Conservation (phyloP, 2,888 invertebrate genomes). For the Pyrocoelia pectoralis region DNA sequence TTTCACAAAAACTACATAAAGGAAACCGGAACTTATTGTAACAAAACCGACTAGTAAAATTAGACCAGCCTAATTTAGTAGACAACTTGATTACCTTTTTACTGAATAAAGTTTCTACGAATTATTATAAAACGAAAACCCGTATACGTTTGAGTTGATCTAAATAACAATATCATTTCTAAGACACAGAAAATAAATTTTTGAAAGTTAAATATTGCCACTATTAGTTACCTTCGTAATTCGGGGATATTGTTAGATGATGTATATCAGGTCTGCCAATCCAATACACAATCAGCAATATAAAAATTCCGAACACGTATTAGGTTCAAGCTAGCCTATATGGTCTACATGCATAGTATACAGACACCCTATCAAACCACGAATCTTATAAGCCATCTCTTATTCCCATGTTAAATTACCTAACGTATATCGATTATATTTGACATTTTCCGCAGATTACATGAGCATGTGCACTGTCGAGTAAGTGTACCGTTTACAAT, state of each 20-base stretch:
- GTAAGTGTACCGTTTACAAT: constrained; percentile 28
- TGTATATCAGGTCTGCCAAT: constrained; percentile 18
- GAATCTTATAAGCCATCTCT: constrained; percentile 50
- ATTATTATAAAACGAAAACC: too few species aligned
- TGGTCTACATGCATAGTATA: constrained; percentile 44
- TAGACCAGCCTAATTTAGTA: too few species aligned
- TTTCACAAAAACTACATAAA: too few species aligned
- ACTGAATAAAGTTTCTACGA: too few species aligned
- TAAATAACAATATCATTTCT: too few species aligned
- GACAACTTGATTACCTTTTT: too few species aligned
- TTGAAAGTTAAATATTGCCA: constrained; percentile 3
- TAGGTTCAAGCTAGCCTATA: constrained; percentile 45
- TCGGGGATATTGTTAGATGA: constrained; percentile 8
- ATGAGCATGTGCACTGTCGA: constrained; percentile 21
- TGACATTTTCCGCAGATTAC: constrained; percentile 23
- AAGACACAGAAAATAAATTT: background rate
- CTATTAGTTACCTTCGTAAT: constrained; percentile 4
- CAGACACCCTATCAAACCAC: constrained; percentile 50
- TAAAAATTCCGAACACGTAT: constrained; percentile 50
- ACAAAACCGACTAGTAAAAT: too few species aligned
- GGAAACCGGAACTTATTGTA: too few species aligned
- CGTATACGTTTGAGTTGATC: too few species aligned
- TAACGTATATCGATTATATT: constrained; percentile 16
- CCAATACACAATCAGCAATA: constrained; percentile 24
- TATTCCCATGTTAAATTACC: constrained; percentile 26